A percentile compares a stretch with the other conserved stretches of the same genome.
Conservation (phyloP, 2,113 vertebrate genomes). For the Eidolon helvum region DNA sequence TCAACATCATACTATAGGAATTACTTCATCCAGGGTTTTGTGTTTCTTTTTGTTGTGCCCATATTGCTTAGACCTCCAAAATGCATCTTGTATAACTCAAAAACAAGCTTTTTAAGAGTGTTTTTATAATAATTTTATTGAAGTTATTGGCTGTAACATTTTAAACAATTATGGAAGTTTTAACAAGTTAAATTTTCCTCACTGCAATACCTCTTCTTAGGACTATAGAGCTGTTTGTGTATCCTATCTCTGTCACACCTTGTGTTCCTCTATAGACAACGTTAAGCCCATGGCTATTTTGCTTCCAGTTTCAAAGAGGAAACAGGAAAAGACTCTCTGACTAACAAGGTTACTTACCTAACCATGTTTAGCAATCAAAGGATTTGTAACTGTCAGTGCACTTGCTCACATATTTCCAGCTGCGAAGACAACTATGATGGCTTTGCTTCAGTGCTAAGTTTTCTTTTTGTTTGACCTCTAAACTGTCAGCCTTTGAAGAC, state of each 20-base stretch:
- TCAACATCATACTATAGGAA: not conserved
- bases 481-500: not conserved
- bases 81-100: not conserved
- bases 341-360: slow-evolving; percentile 58
- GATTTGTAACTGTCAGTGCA: slow-evolving; percentile 78
- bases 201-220: not conserved
- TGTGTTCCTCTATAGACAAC: not conserved
- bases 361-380: slow-evolving; percentile 67
- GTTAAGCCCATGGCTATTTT: not conserved
- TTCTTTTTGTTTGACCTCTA: slow-evolving; percentile 67
- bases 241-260: not conserved
- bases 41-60: not conserved
- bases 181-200: not conserved
- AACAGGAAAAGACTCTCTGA: slow-evolving; percentile 15
- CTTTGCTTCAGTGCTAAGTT: slow-evolving; percentile 39
- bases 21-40: not conserved
- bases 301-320: slow-evolving; percentile 34
- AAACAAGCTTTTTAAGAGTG: not conserved
- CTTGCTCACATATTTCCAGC: slow-evolving; percentile 66
- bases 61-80: not conserved
- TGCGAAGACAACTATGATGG: slow-evolving; percentile 33
- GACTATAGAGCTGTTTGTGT: not conserved
- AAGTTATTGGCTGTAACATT: not conserved
- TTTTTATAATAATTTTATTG: not conserved
- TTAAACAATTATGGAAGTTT: not conserved